Percentiles rank a stretch among this genome's conserved stretches.
These are phyloP conservation scores for Characodon lateralis DNA, from an alignment of 2,797 vertebrate genomes.

Conservation along the genomic window DNA sequence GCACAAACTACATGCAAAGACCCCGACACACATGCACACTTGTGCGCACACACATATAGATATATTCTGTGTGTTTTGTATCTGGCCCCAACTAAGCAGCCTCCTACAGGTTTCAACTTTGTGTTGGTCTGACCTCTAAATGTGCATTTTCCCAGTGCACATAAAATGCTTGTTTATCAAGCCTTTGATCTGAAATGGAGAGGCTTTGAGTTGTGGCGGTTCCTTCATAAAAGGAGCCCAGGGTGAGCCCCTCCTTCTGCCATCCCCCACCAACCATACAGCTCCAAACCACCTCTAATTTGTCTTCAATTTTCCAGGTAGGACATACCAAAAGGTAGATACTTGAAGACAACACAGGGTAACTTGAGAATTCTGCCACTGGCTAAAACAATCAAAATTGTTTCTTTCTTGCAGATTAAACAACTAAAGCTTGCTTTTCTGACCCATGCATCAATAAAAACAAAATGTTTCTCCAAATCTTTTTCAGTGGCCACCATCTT, in stretches of 20 bases:
- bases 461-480: neutral
- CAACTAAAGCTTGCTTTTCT: neutral
- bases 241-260: neutral
- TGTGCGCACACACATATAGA: constrained; percentile 29
- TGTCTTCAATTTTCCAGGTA: neutral
- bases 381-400: neutral
- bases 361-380: neutral
- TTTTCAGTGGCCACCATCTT: neutral
- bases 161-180: constrained; percentile 20
- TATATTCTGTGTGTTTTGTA: constrained; percentile 44
- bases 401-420: neutral
- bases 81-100: constrained; percentile 51
- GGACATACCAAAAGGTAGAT: neutral
- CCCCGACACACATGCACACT: constrained; percentile 28
- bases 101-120: constrained; percentile 69
- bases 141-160: constrained; percentile 45
- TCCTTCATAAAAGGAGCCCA: neutral
- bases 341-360: neutral
- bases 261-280: neutral
- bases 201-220: neutral
- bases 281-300: neutral
- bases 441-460: neutral
- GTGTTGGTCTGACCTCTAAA: constrained; percentile 66
- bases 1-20: constrained; percentile 36
- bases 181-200: constrained; percentile 22